Evolutionary conservation across 2,888 invertebrate species (phyloP).

Genomic region (Linnaemya vulpina): DNA sequence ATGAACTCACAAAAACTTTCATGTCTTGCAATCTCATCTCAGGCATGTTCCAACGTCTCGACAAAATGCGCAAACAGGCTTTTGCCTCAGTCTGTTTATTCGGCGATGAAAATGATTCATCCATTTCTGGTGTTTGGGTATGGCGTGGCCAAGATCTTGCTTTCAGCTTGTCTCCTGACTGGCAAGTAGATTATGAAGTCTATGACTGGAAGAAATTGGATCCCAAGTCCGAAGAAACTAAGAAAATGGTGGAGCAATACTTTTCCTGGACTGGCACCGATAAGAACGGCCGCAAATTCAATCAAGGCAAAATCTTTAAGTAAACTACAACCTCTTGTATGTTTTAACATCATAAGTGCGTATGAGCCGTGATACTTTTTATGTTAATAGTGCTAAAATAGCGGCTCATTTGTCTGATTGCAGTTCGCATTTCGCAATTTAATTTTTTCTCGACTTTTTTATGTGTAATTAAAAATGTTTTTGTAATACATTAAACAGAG

Average conservation of each 20-base stretch:
- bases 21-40: conserved; percentile 99
- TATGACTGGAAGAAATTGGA: conserved; percentile 98
- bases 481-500: conserved; percentile 62
- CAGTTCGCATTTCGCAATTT: conserved; percentile 56
- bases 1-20: conserved; percentile 95
- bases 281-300: conserved; percentile 94
- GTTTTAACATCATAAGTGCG: conserved; percentile 14
- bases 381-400: conserved; percentile 26
- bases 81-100: conserved; percentile 97
- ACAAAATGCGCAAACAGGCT: conserved; percentile 98
- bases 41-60: conserved; percentile 98
- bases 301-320: conserved; percentile 99
- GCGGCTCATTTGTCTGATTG: conserved; percentile 86
- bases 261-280: conserved; percentile 95
- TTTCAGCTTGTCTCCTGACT: conserved; percentile 94
- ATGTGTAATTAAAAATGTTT: conserved; percentile 63
- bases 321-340: conserved; percentile 83
- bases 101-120: conserved; percentile 94
- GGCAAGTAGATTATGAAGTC: conserved; percentile 98
- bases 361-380: conserved; percentile 32
- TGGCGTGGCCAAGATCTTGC: conserved; percentile 98
- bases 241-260: conserved; percentile 93
- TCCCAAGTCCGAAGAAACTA: conserved; percentile 90
- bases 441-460: conserved; percentile 58
- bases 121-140: conserved; percentile 98